Evolutionary conservation across 2,888 invertebrate genomes (phyloP), one percentile per base, ranked within the genome.

Genomic region (Mamestra brassicae): DNA sequence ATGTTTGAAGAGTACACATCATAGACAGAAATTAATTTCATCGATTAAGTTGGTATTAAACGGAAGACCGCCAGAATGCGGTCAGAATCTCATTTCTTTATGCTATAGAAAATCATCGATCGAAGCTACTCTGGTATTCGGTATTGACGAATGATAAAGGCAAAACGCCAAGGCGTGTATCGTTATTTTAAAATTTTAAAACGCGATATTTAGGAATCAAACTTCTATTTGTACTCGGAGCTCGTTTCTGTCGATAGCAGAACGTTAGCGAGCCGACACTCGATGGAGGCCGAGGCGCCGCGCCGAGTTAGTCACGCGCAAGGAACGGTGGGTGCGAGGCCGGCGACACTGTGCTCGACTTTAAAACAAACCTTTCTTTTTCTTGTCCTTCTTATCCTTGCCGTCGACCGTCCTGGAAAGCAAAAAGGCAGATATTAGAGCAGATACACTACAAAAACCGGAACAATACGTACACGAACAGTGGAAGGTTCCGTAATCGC

Each of bases 311-410:
- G 95, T 95, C 93, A 94, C 95, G 92, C 89, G 89, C 88, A 87
- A 90, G 89, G 90, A 88, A 92, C 94, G 95, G 95, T 94, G 95
- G 95, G 94, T 93, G 94, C 92, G 92, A 91, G 90, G 91, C 91
- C 93, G 92, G 89, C 88, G 90, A 89, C 86, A 87, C 87, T 80
- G 86, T 79, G 83, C 89, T 89, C 89, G 84, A 85, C 77, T 88
- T 97, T 98, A 98, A 97, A 98, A 98, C 96, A 98, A 97, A 94
- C 98, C 98, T 97, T 98, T 98, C 97, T 98, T 98, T 97, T 98
- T 98, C 97, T 98, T 98, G 93, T 97, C 98, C 97, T 98, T 98
- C 95, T 98, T 98, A 91, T 98, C 98, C 96, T 98, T 98, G 89
- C 98, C 98, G 92, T 98, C 98, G 88, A 98, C 97, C 85, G 98